These are phyloP conservation scores for Eueides isabella DNA, from an alignment of 1,140 invertebrate genomes.

Conservation along the genomic window DNA sequence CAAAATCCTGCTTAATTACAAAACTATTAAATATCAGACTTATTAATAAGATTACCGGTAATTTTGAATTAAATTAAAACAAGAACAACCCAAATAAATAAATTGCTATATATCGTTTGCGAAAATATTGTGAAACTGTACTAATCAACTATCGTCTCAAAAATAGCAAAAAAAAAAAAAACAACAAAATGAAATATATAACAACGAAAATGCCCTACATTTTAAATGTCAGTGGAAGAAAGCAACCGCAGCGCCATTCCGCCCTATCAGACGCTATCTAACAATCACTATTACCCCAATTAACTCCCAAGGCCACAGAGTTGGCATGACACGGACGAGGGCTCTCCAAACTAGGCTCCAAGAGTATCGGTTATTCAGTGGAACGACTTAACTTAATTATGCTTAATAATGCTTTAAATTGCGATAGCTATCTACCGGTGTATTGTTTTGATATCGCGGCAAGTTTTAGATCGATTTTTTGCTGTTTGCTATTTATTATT, in stretches of 20 bases:
- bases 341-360: background rate
- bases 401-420: conserved; percentile 5
- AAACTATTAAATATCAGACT: too few relatives aligned
- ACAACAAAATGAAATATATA: background rate
- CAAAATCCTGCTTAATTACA: too few relatives aligned
- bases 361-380: background rate
- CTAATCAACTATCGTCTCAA: background rate
- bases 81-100: too few relatives aligned
- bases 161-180: background rate
- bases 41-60: too few relatives aligned
- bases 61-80: too few relatives aligned
- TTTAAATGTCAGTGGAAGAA: conserved; percentile 19
- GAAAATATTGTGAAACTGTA: background rate
- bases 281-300: conserved; percentile 42
- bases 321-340: conserved; percentile 39
- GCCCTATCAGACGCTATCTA: conserved; percentile 27
- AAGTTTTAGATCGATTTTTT: too few relatives aligned
- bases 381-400: background rate
- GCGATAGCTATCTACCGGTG: background rate
- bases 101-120: too few relatives aligned
- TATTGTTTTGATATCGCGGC: too few relatives aligned
- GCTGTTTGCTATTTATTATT: too few relatives aligned
- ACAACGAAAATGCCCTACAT: conserved; percentile 8
- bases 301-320: conserved; percentile 51
- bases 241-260: conserved; percentile 16